Evolutionary conservation across 2,888 invertebrate species (phyloP), one percentile per base, ranked within the genome.

Genomic region (Lamellibrachia satsuma): DNA sequence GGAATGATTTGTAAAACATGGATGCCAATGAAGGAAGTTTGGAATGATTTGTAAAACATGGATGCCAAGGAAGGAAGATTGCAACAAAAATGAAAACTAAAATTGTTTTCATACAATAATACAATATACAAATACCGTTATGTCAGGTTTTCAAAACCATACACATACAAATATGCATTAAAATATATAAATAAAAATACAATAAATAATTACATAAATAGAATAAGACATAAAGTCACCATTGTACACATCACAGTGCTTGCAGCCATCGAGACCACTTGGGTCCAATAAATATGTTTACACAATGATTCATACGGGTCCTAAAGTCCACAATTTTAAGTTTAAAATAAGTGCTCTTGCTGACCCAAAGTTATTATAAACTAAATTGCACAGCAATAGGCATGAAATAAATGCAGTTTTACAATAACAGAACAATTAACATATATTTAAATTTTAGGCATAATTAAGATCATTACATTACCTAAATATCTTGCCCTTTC

Each of bases 321-420:
- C 75, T 75, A 22, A 75, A 22, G 4, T 75, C 75, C 3, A n/a
- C 22, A 22, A 75, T 75, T 75, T 75, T 22, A 75, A 75, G 75
- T 75, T 75, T 75, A 15, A 75, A 75, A 75, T 75, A 75, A 75
- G 3, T 75, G 75, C 75, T 22, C 4, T 15, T 57, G 57, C 22
- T 75, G 75, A 75, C 75, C 75, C 75, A 75, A 22, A 22, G 75
- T 75, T 75, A n/a, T 15, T 15, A 39, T 15, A 75, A 75, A 75
- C 15, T 75, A 75, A 75, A 75, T 4, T 22, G 75, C n/a, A 15
- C 75, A 6, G 75, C 75, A 75, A n/a, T 75, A 75, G 22, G 75
- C 75, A 75, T 6, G 75, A 75, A 75, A 75, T 75, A 75, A 75
- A 75, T 75, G 75, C 75, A 75, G n/a, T 75, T 75, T 75, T 75